phyloP scores from a whole-genome alignment of 2,113 vertebrate genomes.

The Todiramphus chloris region DNA sequence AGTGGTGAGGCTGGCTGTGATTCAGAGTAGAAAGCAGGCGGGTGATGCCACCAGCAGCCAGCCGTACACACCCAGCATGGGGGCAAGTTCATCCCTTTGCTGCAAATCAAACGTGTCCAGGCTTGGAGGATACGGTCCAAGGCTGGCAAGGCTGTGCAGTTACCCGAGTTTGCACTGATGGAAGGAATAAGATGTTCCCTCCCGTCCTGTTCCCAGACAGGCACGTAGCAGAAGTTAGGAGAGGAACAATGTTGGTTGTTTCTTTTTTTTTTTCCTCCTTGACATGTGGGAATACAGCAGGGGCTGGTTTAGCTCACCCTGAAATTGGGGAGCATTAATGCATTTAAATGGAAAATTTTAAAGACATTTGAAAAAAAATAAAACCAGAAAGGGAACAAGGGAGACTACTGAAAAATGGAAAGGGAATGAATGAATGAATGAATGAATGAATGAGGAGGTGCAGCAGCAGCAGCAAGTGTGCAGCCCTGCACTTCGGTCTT shows the following conservation, averaged over 20 bases:
- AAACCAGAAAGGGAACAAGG: neutral
- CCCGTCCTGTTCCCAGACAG: neutral
- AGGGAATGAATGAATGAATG: neutral
- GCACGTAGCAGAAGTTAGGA: constrained; percentile 17
- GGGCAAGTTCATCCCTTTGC: neutral
- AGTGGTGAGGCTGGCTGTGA: neutral
- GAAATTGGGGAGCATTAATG: neutral
- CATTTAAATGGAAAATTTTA: neutral
- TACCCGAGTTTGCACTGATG: neutral
- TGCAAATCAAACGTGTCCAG: neutral
- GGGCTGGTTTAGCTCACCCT: neutral
- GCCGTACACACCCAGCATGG: neutral
- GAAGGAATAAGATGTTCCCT: constrained; percentile 48
- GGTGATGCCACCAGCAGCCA: neutral
- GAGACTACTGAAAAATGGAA: neutral
- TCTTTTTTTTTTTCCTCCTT: neutral
- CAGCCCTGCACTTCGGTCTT: neutral
- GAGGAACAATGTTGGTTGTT: neutral
- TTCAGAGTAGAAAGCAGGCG: neutral
- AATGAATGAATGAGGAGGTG: neutral
- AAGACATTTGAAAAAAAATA: neutral
- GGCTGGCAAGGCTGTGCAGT: neutral
- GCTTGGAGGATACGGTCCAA: neutral
- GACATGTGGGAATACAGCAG: neutral
- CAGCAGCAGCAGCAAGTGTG: accelerated